These are phyloP conservation scores for Temnothorax rugatulus DNA, from an alignment of 2,888 invertebrate species.

Conservation along the genomic window DNA sequence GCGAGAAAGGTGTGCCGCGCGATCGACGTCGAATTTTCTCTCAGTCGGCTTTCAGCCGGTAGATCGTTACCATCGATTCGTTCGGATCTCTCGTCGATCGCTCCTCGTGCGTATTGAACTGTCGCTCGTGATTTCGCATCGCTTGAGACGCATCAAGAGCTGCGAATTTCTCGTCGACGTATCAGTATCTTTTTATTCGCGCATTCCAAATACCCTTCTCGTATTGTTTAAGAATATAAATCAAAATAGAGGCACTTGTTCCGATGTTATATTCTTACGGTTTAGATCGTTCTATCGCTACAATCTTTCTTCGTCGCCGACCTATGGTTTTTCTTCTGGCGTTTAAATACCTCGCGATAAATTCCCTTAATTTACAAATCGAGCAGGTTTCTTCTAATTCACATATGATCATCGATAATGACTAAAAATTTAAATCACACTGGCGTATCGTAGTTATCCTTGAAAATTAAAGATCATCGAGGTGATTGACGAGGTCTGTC, in stretches of 20 bases:
- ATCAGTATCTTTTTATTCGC: background rate
- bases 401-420: background rate
- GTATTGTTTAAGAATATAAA: background rate
- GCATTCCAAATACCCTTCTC: background rate
- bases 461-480: background rate
- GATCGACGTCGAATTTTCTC: conserved; percentile 66
- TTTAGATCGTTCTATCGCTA: background rate
- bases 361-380: background rate
- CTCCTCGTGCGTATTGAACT: conserved; percentile 37
- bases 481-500: background rate
- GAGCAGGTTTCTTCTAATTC: background rate
- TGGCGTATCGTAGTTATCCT: background rate
- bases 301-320: background rate
- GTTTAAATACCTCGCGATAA: background rate
- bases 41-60: conserved; percentile 72
- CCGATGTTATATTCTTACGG: background rate
- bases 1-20: conserved; percentile 66
- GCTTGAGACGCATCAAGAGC: background rate
- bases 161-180: background rate
- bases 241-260: background rate
- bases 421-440: background rate
- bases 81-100: conserved; percentile 56
- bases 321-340: background rate
- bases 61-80: conserved; percentile 67
- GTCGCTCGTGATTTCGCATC: background rate